Evolutionary conservation across 2,113 vertebrate genomes (phyloP).

Genomic region (Mirza zaza): DNA sequence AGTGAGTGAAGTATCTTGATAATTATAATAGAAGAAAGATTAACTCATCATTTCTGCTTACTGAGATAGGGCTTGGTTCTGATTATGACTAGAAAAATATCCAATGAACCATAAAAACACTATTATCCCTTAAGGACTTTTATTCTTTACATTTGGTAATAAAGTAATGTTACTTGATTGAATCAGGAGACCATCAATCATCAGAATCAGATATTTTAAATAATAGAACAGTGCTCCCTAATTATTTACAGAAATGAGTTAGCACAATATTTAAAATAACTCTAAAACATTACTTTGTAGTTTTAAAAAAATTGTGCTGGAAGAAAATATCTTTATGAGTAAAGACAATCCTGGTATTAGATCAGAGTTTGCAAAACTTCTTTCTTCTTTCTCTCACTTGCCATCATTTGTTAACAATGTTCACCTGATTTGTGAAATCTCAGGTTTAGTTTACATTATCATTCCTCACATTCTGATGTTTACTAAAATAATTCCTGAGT

Average conservation of each 20-base stretch:
- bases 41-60: background rate
- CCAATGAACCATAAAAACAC: background rate
- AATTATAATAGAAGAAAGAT: background rate
- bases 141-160: background rate
- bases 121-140: background rate
- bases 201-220: slow-evolving; percentile 14
- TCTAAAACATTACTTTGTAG: background rate
- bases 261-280: background rate
- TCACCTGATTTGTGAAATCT: background rate
- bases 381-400: background rate
- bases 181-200: background rate
- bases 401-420: background rate
- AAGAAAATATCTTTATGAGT: background rate
- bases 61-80: background rate
- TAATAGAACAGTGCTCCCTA: background rate
- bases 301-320: background rate
- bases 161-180: background rate
- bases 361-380: background rate
- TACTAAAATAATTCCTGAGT: background rate
- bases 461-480: background rate
- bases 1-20: background rate
- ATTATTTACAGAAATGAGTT: slow-evolving; percentile 7
- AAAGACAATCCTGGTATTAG: background rate
- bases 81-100: background rate
- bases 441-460: background rate